Evolutionary conservation across 2,113 vertebrate species (phyloP).

Genomic region (Isurus oxyrinchus): DNA sequence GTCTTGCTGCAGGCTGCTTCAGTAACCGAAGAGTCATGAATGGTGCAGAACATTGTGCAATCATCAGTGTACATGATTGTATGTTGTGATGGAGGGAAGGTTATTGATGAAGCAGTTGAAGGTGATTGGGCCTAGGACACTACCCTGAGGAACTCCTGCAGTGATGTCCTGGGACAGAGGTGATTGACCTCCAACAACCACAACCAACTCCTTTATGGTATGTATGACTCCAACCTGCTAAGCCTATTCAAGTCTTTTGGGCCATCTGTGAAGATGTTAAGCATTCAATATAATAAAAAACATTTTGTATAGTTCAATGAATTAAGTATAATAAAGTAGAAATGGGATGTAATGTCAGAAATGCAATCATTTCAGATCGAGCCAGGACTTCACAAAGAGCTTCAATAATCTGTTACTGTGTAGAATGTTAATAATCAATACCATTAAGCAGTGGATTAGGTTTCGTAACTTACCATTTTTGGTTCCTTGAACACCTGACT

Average conservation of each 20-base stretch:
- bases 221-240: too few relatives aligned
- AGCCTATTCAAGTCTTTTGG: not conserved
- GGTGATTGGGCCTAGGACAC: too few relatives aligned
- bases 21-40: too few relatives aligned
- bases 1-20: too few relatives aligned
- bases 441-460: not conserved
- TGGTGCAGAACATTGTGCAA: too few relatives aligned
- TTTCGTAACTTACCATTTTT: conserved; percentile 66
- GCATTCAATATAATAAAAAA: not conserved
- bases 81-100: too few relatives aligned
- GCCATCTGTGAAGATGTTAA: not conserved
- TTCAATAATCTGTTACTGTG: not conserved
- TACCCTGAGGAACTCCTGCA: too few relatives aligned
- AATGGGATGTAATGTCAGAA: not conserved
- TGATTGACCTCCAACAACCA: too few relatives aligned
- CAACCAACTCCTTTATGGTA: too few relatives aligned
- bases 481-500: conserved; percentile 98
- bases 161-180: too few relatives aligned
- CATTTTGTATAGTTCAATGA: not conserved
- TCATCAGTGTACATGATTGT: too few relatives aligned
- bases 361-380: not conserved
- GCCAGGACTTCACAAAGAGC: not conserved
- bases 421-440: not conserved
- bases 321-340: not conserved
- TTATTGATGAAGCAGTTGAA: too few relatives aligned